phyloP scores from a whole-genome alignment of 2,888 invertebrate genomes.

The Netelia fuscicornis region DNA sequence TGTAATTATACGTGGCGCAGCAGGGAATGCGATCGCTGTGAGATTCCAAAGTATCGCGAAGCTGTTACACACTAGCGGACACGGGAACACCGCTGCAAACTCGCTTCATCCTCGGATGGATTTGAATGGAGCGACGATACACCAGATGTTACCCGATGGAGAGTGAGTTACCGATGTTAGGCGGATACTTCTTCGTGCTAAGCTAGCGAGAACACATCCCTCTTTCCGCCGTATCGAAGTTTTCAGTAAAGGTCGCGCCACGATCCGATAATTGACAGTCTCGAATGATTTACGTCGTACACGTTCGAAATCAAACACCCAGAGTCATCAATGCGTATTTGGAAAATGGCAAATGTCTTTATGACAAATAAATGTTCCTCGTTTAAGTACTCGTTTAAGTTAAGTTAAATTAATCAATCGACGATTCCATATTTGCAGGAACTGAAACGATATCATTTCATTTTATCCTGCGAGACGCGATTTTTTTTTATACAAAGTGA shows the following conservation, averaged over 20 bases:
- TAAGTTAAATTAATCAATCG: background rate
- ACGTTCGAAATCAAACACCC: background rate
- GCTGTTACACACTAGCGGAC: conserved; percentile 18
- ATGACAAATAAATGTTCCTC: background rate
- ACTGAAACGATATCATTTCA: background rate
- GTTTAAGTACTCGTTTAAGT: background rate
- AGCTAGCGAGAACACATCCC: background rate
- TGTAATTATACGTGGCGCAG: conserved; percentile 27
- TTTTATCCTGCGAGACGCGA: background rate
- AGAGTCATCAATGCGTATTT: no score
- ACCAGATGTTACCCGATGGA: conserved; percentile 38
- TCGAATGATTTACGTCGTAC: background rate
- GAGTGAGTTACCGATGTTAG: conserved; percentile 6
- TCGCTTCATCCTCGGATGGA: conserved; percentile 17
- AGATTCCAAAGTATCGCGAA: conserved; percentile 10
- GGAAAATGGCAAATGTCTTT: no score
- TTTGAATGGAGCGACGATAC: conserved; percentile 33
- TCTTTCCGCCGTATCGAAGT: background rate
- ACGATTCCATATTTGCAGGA: background rate
- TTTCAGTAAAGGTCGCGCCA: background rate
- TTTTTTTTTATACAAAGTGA: background rate
- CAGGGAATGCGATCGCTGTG: background rate
- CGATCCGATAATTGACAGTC: background rate
- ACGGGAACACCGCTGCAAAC: conserved; percentile 31
- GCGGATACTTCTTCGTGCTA: background rate